A percentile compares a stretch with the other conserved stretches of the same genome.
Conservation (phyloP, 2,797 vertebrate species). For the Silurus aristotelis region DNA sequence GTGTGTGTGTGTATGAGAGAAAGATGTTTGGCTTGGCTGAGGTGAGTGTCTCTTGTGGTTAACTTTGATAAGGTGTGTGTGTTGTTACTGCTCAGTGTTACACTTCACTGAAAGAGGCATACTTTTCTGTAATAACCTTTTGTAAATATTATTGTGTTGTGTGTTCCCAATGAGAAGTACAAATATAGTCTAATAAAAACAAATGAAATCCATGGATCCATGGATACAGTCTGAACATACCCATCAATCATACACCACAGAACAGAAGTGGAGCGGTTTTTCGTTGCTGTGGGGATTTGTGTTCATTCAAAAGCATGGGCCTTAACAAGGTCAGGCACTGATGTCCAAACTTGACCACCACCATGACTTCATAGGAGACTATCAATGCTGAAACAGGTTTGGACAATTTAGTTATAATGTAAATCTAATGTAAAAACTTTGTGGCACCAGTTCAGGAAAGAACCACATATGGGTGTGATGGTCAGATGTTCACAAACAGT, state of each 20-base stretch:
- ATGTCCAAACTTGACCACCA: too few species aligned
- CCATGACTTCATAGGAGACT: background rate
- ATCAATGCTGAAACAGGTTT: background rate
- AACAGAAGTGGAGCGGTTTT: background rate
- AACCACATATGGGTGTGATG: background rate
- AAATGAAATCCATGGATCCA: background rate
- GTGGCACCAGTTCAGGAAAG: background rate
- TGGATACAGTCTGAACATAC: background rate
- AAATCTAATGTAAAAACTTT: too few species aligned
- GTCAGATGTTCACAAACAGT: background rate
- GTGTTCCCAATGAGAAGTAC: background rate
- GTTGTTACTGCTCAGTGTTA: constrained; percentile 4
- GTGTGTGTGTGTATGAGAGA: background rate
- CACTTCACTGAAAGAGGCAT: background rate
- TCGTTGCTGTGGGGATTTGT: background rate
- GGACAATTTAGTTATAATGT: background rate
- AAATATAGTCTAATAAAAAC: background rate
- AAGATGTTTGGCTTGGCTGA: background rate
- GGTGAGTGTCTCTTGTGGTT: constrained; percentile 13
- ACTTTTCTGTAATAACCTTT: constrained; percentile 10
- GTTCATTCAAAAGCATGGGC: background rate
- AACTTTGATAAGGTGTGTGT: background rate
- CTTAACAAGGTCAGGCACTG: background rate
- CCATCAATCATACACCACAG: background rate
- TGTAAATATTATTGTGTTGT: background rate